phyloP scores from a whole-genome alignment of 2,113 vertebrate genomes.

The Coptodon bakossiorum region DNA sequence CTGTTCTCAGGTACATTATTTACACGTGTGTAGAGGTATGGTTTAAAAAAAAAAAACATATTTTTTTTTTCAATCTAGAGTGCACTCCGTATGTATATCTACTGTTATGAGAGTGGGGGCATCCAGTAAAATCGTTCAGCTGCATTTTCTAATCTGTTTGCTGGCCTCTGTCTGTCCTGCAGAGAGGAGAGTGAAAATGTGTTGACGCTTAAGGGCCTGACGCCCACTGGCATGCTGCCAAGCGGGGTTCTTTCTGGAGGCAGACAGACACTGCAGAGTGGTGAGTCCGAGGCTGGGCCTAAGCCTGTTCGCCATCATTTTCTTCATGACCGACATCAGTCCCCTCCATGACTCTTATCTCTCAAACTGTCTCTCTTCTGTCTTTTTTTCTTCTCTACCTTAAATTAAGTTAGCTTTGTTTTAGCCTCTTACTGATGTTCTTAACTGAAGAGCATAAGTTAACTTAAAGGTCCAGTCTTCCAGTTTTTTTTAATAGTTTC shows the following conservation, averaged over 20 bases:
- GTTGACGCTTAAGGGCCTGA: slow-evolving; percentile 80
- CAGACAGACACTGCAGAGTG: slow-evolving; percentile 78
- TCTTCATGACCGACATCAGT: neutral
- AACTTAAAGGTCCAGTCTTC: neutral
- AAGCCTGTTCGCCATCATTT: neutral
- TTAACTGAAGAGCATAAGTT: neutral
- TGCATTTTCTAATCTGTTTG: slow-evolving; percentile 17
- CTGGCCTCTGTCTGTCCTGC: slow-evolving; percentile 32
- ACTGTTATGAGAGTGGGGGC: neutral
- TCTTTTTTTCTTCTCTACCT: neutral
- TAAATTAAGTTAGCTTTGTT: neutral
- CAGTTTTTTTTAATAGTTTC: neutral
- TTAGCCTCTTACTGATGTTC: neutral
- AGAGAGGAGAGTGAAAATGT: slow-evolving; percentile 84
- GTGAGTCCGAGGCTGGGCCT: slow-evolving; percentile 52
- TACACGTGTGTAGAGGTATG: neutral
- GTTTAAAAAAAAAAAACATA: neutral
- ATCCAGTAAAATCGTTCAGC: neutral
- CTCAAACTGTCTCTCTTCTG: neutral
- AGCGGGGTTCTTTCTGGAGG: slow-evolving; percentile 79
- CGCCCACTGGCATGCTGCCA: slow-evolving; percentile 80
- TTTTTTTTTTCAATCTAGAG: neutral
- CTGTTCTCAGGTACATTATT: slow-evolving; percentile 71
- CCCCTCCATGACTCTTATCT: neutral
- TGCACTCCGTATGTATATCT: neutral